Evolutionary conservation across 2,797 vertebrate species (phyloP).

Genomic region (Oryzias dopingdopingensis): DNA sequence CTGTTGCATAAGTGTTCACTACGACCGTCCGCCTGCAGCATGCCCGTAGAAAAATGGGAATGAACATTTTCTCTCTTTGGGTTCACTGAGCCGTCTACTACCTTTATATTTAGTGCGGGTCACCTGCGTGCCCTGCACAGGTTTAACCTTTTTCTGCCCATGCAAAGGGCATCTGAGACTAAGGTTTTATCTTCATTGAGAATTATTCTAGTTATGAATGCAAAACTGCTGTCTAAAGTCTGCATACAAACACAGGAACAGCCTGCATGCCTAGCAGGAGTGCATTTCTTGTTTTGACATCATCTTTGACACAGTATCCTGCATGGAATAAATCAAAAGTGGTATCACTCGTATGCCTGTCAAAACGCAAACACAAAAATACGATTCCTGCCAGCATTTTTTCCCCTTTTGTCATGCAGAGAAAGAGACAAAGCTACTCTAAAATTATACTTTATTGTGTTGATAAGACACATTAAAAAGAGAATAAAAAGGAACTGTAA

Average conservation of each 20-base stretch:
- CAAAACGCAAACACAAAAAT: constrained; percentile 41
- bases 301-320: constrained; percentile 56
- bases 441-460: constrained; percentile 70
- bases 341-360: constrained; percentile 35
- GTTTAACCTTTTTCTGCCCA: not conserved
- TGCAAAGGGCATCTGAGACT: constrained; percentile 21
- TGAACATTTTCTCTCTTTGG: too few species aligned
- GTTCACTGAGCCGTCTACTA: too few species aligned
- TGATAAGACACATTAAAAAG: constrained; percentile 57
- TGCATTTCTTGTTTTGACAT: constrained; percentile 63
- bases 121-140: too few species aligned
- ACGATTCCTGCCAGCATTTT: constrained; percentile 17
- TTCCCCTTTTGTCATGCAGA: constrained; percentile 36
- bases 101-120: too few species aligned
- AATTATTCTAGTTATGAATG: constrained; percentile 16
- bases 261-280: constrained; percentile 13
- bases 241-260: constrained; percentile 40
- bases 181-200: constrained; percentile 32
- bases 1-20: too few species aligned
- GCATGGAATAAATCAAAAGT: constrained; percentile 53
- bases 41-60: too few species aligned
- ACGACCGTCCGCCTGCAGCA: too few species aligned
- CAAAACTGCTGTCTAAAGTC: constrained; percentile 30
- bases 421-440: constrained; percentile 44
- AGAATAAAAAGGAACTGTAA: constrained; percentile 39